Conservation (phyloP, 2,797 vertebrate genomes). For the Caiman crocodilus region DNA sequence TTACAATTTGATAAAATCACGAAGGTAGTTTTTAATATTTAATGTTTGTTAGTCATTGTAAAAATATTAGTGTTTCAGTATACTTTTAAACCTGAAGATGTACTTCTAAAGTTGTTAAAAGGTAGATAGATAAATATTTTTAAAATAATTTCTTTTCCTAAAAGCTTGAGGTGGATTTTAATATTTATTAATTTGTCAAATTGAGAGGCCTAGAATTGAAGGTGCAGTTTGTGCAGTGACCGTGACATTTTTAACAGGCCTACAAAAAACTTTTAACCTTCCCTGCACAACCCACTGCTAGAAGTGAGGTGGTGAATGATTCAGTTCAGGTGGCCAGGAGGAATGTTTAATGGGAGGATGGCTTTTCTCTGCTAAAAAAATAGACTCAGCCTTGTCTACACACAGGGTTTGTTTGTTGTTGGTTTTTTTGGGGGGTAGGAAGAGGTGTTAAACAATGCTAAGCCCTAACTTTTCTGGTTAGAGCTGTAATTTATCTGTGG, state of each 20-base stretch:
- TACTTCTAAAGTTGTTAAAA: not conserved
- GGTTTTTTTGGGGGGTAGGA: too few relatives aligned
- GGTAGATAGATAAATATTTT: not conserved
- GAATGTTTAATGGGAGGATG: conserved; percentile 3
- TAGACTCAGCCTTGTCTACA: not conserved
- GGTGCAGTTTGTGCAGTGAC: not conserved
- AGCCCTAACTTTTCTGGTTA: not conserved
- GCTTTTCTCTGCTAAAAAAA: conserved; percentile 12
- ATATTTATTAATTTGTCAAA: not conserved
- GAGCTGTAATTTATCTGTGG: not conserved
- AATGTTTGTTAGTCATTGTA: too few relatives aligned
- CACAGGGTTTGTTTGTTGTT: too few relatives aligned
- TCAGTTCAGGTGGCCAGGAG: not conserved
- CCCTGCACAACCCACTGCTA: not conserved
- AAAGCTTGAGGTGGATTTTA: too few relatives aligned
- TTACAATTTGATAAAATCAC: not conserved
- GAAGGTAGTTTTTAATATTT: too few relatives aligned
- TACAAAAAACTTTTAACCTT: not conserved
- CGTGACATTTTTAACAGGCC: not conserved
- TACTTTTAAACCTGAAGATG: not conserved
- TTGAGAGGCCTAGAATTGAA: not conserved
- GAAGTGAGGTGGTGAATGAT: not conserved
- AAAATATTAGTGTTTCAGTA: not conserved
- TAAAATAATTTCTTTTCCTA: too few relatives aligned
- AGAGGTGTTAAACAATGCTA: too few relatives aligned